Percentiles rank a stretch among this genome's conserved stretches.
Evolutionary conservation across 2,797 vertebrate species (phyloP).

Genomic region (Pipistrellus nathusii): DNA sequence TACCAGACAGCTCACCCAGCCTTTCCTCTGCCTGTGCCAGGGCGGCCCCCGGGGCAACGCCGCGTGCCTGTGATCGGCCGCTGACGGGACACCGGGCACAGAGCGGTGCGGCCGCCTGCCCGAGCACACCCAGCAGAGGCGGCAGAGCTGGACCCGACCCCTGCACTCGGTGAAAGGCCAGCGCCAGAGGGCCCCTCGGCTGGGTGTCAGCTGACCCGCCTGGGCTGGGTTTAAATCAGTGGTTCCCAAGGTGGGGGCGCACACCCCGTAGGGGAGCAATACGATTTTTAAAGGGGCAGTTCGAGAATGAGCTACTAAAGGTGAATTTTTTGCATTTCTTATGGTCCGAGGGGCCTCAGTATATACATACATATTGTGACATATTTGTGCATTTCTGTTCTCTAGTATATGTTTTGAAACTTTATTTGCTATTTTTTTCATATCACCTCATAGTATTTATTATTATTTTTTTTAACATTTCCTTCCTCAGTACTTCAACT

Average conservation of each 20-base stretch:
- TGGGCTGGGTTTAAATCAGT: not conserved
- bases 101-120: accelerated
- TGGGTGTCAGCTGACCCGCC: not conserved
- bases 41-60: not conserved
- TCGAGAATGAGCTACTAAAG: too few relatives aligned
- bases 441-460: too few relatives aligned
- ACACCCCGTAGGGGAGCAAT: too few relatives aligned
- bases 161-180: not conserved
- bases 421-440: too few relatives aligned
- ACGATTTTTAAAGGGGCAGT: too few relatives aligned
- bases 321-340: too few relatives aligned
- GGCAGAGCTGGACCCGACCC: not conserved
- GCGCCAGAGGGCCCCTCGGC: not conserved
- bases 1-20: not conserved
- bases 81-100: not conserved
- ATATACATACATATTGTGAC: too few relatives aligned
- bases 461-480: too few relatives aligned
- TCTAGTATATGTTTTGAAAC: too few relatives aligned
- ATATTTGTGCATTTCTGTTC: too few relatives aligned
- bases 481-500: too few relatives aligned
- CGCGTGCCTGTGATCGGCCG: not conserved
- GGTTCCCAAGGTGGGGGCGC: not conserved
- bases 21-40: not conserved
- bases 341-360: too few relatives aligned
- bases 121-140: not conserved